phyloP scores from a whole-genome alignment of 2,797 vertebrate species.

The Anomalospiza imberbis region DNA sequence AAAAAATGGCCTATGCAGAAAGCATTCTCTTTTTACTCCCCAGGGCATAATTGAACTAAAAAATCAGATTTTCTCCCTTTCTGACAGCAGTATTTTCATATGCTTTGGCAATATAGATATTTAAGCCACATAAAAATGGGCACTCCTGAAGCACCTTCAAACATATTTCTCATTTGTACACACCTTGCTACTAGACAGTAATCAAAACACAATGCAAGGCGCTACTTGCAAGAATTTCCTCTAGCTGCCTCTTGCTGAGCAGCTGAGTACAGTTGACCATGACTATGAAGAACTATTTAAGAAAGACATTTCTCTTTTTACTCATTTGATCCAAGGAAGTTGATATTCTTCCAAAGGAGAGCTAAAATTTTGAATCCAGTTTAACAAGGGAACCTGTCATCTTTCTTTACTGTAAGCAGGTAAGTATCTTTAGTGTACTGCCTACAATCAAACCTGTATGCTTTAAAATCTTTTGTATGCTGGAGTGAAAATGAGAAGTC shows the following conservation, averaged over 20 bases:
- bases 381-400: background rate
- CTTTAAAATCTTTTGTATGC: background rate
- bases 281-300: background rate
- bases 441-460: background rate
- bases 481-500: background rate
- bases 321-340: background rate
- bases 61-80: background rate
- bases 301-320: background rate
- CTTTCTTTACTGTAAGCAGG: background rate
- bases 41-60: background rate
- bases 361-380: background rate
- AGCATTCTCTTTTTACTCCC: background rate
- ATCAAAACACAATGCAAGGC: background rate
- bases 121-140: background rate
- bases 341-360: background rate
- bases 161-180: background rate
- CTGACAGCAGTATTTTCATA: background rate
- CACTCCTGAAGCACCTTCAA: background rate
- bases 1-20: background rate
- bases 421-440: background rate
- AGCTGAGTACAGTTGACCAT: background rate
- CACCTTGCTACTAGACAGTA: background rate
- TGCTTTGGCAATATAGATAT: background rate
- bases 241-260: background rate
- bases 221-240: background rate